phyloP scores from a whole-genome alignment of 2,888 invertebrate species.

The Agrochola macilenta region DNA sequence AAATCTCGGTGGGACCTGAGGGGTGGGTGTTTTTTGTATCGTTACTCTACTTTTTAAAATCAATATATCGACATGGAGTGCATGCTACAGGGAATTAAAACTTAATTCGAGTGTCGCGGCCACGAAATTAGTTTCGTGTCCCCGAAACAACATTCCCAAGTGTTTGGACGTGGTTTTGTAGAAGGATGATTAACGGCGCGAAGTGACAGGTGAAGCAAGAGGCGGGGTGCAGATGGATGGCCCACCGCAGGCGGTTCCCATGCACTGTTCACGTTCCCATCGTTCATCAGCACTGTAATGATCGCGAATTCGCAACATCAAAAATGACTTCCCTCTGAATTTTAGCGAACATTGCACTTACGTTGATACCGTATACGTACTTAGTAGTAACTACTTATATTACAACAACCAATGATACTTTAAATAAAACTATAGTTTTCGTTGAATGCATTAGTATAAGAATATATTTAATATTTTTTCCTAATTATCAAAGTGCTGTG shows the following conservation, averaged over 20 bases:
- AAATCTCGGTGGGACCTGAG: constrained; percentile 85
- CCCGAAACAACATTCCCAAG: constrained; percentile 70
- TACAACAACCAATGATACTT: neutral
- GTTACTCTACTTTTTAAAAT: constrained; percentile 18
- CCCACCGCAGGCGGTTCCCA: constrained; percentile 86
- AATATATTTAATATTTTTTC: neutral
- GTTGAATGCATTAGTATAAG: neutral
- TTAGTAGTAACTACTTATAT: neutral
- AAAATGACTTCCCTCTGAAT: constrained; percentile 58
- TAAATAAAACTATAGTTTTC: constrained; percentile 6
- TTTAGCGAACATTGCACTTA: constrained; percentile 17
- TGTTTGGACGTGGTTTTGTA: constrained; percentile 73
- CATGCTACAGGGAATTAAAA: constrained; percentile 28
- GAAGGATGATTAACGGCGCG: constrained; percentile 78
- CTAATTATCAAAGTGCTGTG: constrained; percentile 5
- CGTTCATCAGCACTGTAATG: constrained; percentile 71
- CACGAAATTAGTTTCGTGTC: constrained; percentile 45
- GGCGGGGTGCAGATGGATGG: constrained; percentile 75
- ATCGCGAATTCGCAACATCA: constrained; percentile 65
- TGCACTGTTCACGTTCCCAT: constrained; percentile 73
- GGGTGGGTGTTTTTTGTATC: constrained; percentile 25
- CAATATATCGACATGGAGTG: neutral
- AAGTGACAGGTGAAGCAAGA: constrained; percentile 75
- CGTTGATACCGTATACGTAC: neutral
- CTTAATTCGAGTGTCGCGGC: constrained; percentile 25